These are phyloP conservation scores for Neelides folsomi DNA, from an alignment of 2,888 invertebrate species.

Conservation along the genomic window DNA sequence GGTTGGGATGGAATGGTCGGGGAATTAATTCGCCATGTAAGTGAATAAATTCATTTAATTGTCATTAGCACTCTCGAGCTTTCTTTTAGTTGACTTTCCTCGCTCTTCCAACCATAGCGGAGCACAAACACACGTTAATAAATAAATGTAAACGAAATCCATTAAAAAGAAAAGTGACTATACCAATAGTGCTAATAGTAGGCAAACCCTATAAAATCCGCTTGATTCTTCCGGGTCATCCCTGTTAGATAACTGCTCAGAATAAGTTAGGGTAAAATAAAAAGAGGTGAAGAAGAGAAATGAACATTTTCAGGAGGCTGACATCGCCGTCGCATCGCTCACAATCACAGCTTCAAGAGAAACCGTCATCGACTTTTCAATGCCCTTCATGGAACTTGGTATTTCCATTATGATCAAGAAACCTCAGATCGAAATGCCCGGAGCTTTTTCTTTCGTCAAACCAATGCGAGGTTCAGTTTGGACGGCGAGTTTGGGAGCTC, in stretches of 20 bases:
- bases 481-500: conserved; percentile 26
- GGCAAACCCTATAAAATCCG: no score
- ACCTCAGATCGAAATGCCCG: conserved; percentile 54
- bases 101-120: conserved; percentile 7
- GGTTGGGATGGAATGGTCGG: conserved; percentile 68
- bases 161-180: no score
- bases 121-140: conserved; percentile 1
- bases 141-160: no score
- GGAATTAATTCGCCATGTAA: conserved; percentile 32
- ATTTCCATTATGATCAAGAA: conserved; percentile 73
- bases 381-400: conserved; percentile 87
- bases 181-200: no score
- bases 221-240: no score
- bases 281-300: neutral
- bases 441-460: conserved; percentile 62
- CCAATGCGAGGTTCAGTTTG: conserved; percentile 30
- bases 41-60: conserved; percentile 5
- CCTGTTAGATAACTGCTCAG: no score
- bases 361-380: conserved; percentile 90
- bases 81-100: neutral
- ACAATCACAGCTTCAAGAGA: conserved; percentile 84
- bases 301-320: conserved; percentile 52
- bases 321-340: conserved; percentile 75
- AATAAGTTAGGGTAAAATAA: no score
- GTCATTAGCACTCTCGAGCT: neutral